Base-by-base conservation (phyloP, 2,888 invertebrate genomes). In the Congeria kusceri region DNA sequence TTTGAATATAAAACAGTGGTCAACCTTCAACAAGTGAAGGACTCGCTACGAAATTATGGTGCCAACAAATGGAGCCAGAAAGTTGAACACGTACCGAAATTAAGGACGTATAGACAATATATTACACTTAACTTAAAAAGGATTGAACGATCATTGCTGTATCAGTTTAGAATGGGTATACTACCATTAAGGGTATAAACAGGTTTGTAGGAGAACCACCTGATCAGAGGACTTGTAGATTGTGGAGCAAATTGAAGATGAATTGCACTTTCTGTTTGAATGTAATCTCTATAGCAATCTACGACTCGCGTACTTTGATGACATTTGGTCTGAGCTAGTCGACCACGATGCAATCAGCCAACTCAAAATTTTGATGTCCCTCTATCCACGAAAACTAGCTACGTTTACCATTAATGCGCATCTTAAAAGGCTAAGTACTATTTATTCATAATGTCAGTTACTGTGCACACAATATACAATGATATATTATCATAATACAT, bases 141-240 rank as follows among this genome's bases (percentile, higher is more conserved):
- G 53, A 53, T n/a, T 53, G 53, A 53, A 53, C 20, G 53, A 53
- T 53, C 7, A 20, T n/a, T 53, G 20, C 11, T 53, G 53, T 53
- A 20, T 25, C 20, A 53, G 18, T 53, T 5, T 15, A 53, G 53
- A 53, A 53, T 20, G 23, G 53, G 53, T 23, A 25, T 53, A 25
- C 25, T 53, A 18, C 53, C 53, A 53, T 25, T 53, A 53, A 4
- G 53, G 20, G 25, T 53, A 11, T 15, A 53, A 53, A 53, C 53
- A 1, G 49, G 49, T 49, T 49, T 49, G 20, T 49, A 20, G 49
- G 49, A 20, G 49, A 49, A 49, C n/a, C 49, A 9, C 15, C 15
- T 4, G 20, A 49, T 9, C 49, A 49, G 20, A 18, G 49, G 20
- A 18, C 20, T 5, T 49, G 49, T 49, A 18, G 15, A 20, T 49